These are phyloP conservation scores for Cacoxenus indagator DNA, from an alignment of 2,888 invertebrate genomes.

Conservation along the genomic window DNA sequence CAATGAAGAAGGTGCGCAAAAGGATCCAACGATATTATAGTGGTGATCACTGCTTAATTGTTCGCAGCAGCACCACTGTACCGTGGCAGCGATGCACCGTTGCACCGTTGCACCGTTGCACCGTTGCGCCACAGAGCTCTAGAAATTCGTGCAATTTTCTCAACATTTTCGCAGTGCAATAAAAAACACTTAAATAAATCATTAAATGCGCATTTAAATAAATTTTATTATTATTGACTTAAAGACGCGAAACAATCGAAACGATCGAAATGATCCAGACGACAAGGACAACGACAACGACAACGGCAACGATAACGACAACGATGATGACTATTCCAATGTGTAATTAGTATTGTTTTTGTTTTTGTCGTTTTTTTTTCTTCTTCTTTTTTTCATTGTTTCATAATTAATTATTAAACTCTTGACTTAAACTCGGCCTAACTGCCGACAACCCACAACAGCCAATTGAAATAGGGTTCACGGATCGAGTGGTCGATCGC, in stretches of 20 bases:
- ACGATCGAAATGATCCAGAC: too few relatives aligned
- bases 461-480: too few relatives aligned
- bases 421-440: too few relatives aligned
- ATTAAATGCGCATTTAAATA: background rate
- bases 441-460: too few relatives aligned
- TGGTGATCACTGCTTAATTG: slow-evolving; percentile 5
- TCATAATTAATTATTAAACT: too few relatives aligned
- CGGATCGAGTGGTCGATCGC: too few relatives aligned
- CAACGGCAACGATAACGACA: background rate
- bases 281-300: background rate
- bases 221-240: slow-evolving; percentile 12
- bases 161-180: background rate
- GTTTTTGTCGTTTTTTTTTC: too few relatives aligned
- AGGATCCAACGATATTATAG: too few relatives aligned
- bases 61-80: background rate
- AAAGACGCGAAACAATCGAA: background rate
- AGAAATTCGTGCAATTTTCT: background rate
- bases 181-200: slow-evolving; percentile 9
- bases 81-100: background rate
- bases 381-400: too few relatives aligned
- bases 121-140: background rate
- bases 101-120: background rate
- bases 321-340: background rate
- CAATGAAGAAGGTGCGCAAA: background rate
- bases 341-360: background rate